phyloP scores from a whole-genome alignment of 2,797 vertebrate genomes.

The Melanotaenia pygmaea region DNA sequence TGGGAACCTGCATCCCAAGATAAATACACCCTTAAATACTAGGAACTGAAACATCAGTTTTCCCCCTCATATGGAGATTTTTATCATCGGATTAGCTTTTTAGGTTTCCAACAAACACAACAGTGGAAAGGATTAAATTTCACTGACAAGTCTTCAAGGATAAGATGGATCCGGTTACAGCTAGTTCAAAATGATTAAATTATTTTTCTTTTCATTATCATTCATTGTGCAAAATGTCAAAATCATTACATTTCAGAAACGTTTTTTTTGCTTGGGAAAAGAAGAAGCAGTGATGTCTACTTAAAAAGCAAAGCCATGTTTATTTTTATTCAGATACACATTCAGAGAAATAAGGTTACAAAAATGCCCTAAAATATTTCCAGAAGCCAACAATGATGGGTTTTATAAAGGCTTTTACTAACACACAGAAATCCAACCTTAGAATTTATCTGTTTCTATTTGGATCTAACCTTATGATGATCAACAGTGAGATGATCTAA shows the following conservation, averaged over 20 bases:
- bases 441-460: not conserved
- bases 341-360: not conserved
- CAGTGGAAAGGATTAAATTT: not conserved
- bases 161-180: not conserved
- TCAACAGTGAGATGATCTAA: not conserved
- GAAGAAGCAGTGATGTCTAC: no score
- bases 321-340: not conserved
- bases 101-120: not conserved
- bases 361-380: not conserved
- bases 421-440: not conserved
- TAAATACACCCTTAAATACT: slow-evolving; percentile 37
- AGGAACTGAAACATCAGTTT: slow-evolving; percentile 1
- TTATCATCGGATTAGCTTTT: not conserved
- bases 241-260: not conserved
- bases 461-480: not conserved
- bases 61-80: not conserved
- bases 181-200: not conserved
- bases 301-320: not conserved
- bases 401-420: not conserved
- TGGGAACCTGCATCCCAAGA: slow-evolving; percentile 59
- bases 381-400: not conserved
- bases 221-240: not conserved
- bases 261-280: not conserved
- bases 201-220: not conserved
- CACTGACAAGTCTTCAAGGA: not conserved